Evolutionary conservation across 2,113 vertebrate species (phyloP), one percentile per base, ranked within the genome.

Genomic region (Camelus dromedarius): DNA sequence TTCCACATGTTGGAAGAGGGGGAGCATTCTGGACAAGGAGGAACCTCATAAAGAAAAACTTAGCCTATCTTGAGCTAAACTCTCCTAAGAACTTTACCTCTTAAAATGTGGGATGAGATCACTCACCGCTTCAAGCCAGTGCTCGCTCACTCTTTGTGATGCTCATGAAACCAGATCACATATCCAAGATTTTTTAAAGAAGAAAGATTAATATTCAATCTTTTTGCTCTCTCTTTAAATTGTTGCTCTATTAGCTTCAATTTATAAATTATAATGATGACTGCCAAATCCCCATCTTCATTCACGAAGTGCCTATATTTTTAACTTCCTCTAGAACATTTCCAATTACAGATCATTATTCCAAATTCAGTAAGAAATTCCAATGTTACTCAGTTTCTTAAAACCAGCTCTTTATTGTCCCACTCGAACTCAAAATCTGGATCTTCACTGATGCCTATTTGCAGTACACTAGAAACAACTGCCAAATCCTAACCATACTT

Each of bases 371-470:
- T 75, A 92, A 77, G 20, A 32, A 95, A 88, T 82, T 94, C 66
- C 24, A 93, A 75, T 54, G 89, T 80, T 83, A 95, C 32, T 83
- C 46, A 70, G 22, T 50, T 62, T 91, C n/a, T 89, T 89, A 82
- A 96, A 96, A 81, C n/a, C 35, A 96, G 73, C 35, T 82, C 30
- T 16, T 82, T 91, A 91, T 2, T 80, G 24, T 60, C 19, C 56
- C 60, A 96, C n/a, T 92, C 80, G 82, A 95, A 72, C 22, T 95
- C 8, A 93, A 30, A 91, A 93, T 93, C 54, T 88, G 35, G 52
- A 89, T 85, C 35, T 50, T 95, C 73, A 69, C 1, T 88, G 54
- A 85, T 77, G 20, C 38, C 66, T 77, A 87, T 46, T 76, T 92
- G 95, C 3, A 85, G 89, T 48, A 42, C 5, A 92, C 52, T 48